Conservation (phyloP, 2,888 invertebrate species). For the Meliscaeva auricollis region DNA sequence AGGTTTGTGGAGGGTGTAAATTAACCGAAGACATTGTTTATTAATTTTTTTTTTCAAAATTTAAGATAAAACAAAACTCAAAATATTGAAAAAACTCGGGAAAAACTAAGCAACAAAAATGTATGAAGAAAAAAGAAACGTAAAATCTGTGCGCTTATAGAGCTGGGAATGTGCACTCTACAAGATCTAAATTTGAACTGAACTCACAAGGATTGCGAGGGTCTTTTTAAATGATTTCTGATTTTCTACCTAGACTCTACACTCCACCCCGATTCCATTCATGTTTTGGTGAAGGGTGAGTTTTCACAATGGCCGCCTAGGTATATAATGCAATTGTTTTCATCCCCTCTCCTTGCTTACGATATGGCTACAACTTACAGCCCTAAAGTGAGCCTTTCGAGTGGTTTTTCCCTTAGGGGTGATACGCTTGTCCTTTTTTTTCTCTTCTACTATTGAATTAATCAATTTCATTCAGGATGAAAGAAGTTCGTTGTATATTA, state of each 20-base stretch:
- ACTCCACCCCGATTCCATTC: slow-evolving; percentile 68
- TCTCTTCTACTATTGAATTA: slow-evolving; percentile 41
- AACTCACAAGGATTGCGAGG: slow-evolving; percentile 77
- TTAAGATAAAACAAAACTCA: slow-evolving; percentile 27
- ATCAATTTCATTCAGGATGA: slow-evolving; percentile 59
- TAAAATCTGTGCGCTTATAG: slow-evolving; percentile 65
- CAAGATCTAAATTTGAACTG: slow-evolving; percentile 82
- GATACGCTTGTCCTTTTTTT: slow-evolving; percentile 67
- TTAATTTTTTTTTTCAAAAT: slow-evolving; percentile 35
- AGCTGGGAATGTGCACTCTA: slow-evolving; percentile 77
- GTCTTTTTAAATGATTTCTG: slow-evolving; percentile 80
- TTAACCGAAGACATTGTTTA: slow-evolving; percentile 81
- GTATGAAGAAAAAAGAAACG: slow-evolving; percentile 66
- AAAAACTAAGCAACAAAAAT: slow-evolving; percentile 59
- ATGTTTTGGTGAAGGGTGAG: slow-evolving; percentile 57
- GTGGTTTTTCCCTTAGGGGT: slow-evolving; percentile 70
- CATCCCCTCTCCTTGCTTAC: slow-evolving; percentile 63
- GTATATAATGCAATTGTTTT: slow-evolving; percentile 72
- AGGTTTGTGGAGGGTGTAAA: slow-evolving; percentile 83
- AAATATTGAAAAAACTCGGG: slow-evolving; percentile 27
- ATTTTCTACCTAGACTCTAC: slow-evolving; percentile 65
- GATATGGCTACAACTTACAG: slow-evolving; percentile 58
- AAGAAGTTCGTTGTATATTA: slow-evolving; percentile 37
- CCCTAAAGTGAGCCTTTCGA: slow-evolving; percentile 67
- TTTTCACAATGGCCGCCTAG: slow-evolving; percentile 73